Evolutionary conservation across 2,888 invertebrate species (phyloP).

Genomic region (Helleia helle): DNA sequence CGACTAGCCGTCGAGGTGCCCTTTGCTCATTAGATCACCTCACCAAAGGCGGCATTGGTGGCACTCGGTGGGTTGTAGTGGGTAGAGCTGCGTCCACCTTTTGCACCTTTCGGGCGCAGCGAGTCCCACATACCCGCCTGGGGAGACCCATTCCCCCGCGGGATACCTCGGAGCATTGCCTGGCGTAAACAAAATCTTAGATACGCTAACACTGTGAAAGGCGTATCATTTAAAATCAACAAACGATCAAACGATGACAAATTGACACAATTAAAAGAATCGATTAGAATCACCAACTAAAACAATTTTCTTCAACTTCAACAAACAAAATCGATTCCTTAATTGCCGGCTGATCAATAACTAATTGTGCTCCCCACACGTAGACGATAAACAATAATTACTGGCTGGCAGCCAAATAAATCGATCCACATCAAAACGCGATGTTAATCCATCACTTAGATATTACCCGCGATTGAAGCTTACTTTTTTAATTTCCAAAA

Average conservation of each 20-base stretch:
- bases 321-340: constrained; percentile 72
- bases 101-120: too few species aligned
- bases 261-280: constrained; percentile 40
- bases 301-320: constrained; percentile 73
- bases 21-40: too few species aligned
- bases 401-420: constrained; percentile 71
- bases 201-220: constrained; percentile 30
- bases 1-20: too few species aligned
- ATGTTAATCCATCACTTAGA: constrained; percentile 73
- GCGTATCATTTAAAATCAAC: too few species aligned
- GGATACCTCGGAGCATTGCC: too few species aligned
- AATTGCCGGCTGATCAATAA: constrained; percentile 72
- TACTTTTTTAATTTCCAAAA: constrained; percentile 73
- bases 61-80: too few species aligned
- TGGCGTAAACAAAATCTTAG: too few species aligned
- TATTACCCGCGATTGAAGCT: constrained; percentile 69
- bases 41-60: too few species aligned
- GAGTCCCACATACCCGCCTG: too few species aligned
- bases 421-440: constrained; percentile 70
- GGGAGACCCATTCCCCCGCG: too few species aligned
- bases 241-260: too few species aligned
- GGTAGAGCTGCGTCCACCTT: too few species aligned
- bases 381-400: constrained; percentile 69
- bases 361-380: constrained; percentile 72
- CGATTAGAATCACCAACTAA: constrained; percentile 64